A percentile compares a stretch with the other conserved stretches of the same genome.
phyloP scores from a whole-genome alignment of 2,888 invertebrate genomes.

The Himalopsyche kuldschensis region DNA sequence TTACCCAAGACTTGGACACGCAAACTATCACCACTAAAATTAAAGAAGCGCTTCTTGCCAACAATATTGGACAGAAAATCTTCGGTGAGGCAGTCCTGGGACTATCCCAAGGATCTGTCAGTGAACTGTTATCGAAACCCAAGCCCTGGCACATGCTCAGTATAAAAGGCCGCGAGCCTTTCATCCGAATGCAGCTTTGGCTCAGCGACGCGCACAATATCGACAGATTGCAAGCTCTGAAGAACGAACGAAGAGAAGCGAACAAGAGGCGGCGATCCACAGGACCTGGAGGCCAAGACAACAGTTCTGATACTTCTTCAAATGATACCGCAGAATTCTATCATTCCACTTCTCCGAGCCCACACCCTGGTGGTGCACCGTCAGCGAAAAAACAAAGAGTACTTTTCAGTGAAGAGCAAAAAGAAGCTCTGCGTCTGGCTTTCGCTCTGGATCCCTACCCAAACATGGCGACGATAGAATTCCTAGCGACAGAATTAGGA shows the following conservation, averaged over 20 bases:
- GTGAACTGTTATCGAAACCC: constrained; percentile 95
- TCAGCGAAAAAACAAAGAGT: constrained; percentile 95
- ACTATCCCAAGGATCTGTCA: constrained; percentile 94
- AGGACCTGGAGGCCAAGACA: constrained; percentile 80
- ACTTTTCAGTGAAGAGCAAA: constrained; percentile 97
- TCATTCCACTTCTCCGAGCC: constrained; percentile 81
- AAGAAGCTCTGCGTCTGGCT: constrained; percentile 90
- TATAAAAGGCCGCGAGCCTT: constrained; percentile 95
- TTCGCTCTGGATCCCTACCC: constrained; percentile 97
- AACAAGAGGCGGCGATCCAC: constrained; percentile 86
- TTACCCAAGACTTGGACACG: constrained; percentile 95
- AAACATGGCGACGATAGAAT: constrained; percentile 93
- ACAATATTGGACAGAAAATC: constrained; percentile 97
- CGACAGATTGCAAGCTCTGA: constrained; percentile 86
- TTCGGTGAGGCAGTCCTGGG: constrained; percentile 98
- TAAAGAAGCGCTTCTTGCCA: constrained; percentile 93
- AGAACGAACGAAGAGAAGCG: constrained; percentile 88
- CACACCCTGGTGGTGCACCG: constrained; percentile 68
- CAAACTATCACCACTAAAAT: constrained; percentile 95
- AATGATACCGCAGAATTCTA: constrained; percentile 89
- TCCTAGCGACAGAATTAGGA: constrained; percentile 86
- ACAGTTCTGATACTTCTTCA: constrained; percentile 84
- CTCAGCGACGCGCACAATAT: constrained; percentile 93
- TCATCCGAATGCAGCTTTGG: constrained; percentile 97
- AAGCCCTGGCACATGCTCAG: constrained; percentile 99